Conservation (phyloP, 92 coral and sea anemone species). For the Virgularia gustaviana region DNA sequence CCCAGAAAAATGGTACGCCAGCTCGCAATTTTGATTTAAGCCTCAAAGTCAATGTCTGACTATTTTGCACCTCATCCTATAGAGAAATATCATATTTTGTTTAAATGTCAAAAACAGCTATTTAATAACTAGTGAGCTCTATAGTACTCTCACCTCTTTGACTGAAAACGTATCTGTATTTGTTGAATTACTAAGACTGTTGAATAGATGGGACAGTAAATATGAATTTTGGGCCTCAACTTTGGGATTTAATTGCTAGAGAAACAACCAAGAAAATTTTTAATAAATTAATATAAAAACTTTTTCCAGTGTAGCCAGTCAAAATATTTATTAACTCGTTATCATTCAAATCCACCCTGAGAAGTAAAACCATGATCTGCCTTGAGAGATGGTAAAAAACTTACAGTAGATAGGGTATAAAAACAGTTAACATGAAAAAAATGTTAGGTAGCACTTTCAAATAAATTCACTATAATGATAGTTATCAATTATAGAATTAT, state of each 20-base stretch:
- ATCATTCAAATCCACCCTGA: too few species aligned
- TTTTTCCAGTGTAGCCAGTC: too few species aligned
- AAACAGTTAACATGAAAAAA: too few species aligned
- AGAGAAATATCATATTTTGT: neutral
- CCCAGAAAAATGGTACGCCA: constrained; percentile 84
- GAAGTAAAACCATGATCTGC: too few species aligned
- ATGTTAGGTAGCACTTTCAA: too few species aligned
- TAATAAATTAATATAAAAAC: too few species aligned
- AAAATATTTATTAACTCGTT: too few species aligned
- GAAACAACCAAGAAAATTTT: too few species aligned
- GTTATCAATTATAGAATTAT: too few species aligned
- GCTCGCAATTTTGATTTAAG: constrained; percentile 70
- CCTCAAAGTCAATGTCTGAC: constrained; percentile 47
- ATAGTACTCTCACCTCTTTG: constrained; percentile 51
- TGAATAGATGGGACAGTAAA: constrained; percentile 63
- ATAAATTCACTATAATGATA: too few species aligned
- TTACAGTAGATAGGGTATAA: too few species aligned
- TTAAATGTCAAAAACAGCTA: neutral
- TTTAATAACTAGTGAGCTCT: neutral
- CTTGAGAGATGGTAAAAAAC: too few species aligned
- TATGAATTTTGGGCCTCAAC: constrained; percentile 72
- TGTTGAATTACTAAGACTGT: constrained; percentile 58
- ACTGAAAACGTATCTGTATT: constrained; percentile 48
- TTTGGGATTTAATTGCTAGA: constrained; percentile 86
- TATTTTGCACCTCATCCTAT: constrained; percentile 22